phyloP scores from a whole-genome alignment of 2,797 vertebrate genomes.

The Sebastes oblongus region DNA sequence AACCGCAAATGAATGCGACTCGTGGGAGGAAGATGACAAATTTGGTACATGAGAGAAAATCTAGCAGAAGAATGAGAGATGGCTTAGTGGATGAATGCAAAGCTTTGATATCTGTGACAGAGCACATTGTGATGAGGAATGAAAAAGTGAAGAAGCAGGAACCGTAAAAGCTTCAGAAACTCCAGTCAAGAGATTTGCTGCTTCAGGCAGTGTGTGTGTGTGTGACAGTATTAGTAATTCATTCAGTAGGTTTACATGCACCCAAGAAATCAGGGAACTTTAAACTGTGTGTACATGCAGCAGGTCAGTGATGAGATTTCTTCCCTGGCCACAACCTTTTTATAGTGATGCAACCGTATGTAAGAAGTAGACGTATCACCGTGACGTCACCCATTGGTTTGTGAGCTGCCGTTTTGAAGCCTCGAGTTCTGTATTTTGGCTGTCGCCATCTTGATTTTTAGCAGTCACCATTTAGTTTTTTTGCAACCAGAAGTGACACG shows the following conservation, averaged over 20 bases:
- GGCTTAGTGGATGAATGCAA: slow-evolving; percentile 23
- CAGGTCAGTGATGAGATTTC: neutral
- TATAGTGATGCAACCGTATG: neutral
- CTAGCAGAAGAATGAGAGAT: neutral
- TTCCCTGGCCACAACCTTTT: neutral
- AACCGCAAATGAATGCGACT: neutral
- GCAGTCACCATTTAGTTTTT: too few species aligned
- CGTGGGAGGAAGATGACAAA: neutral
- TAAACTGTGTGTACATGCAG: neutral
- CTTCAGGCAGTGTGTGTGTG: neutral
- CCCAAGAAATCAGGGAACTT: neutral
- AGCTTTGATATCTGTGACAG: slow-evolving; percentile 27
- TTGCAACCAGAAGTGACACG: too few species aligned
- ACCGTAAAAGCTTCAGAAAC: slow-evolving; percentile 9
- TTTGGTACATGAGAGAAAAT: neutral
- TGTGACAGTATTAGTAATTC: neutral
- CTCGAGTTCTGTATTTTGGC: too few species aligned
- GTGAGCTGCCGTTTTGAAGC: too few species aligned
- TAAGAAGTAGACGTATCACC: too few species aligned
- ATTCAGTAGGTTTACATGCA: neutral
- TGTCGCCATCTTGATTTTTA: too few species aligned
- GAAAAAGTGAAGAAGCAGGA: slow-evolving; percentile 1
- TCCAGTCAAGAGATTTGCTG: slow-evolving; percentile 14
- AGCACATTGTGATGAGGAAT: slow-evolving; percentile 21
- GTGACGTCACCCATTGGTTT: too few species aligned